Evolutionary conservation across 2,888 invertebrate genomes (phyloP).

Genomic region (Cephalotes varians): DNA sequence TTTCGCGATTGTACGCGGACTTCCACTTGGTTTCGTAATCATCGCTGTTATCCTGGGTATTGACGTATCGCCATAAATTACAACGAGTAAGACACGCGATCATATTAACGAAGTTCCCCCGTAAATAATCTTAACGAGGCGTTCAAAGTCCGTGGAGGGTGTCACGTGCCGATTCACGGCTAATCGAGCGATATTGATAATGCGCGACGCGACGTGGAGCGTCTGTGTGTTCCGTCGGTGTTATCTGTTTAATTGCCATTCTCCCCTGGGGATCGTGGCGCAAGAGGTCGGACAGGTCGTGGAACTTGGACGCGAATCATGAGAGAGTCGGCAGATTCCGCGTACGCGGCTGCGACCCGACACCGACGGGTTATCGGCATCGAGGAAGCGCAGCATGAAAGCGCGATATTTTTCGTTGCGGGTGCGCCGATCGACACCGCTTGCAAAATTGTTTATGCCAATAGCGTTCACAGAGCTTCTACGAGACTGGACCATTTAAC

Average conservation of each 20-base stretch:
- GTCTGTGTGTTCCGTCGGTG: constrained; percentile 54
- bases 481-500: neutral
- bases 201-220: constrained; percentile 38
- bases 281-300: constrained; percentile 77
- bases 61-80: constrained; percentile 64
- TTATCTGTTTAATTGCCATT: constrained; percentile 76
- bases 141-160: constrained; percentile 75
- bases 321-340: constrained; percentile 72
- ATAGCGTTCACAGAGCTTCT: neutral
- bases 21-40: constrained; percentile 42
- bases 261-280: constrained; percentile 82
- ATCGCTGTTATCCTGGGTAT: constrained; percentile 47
- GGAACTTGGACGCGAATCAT: constrained; percentile 78
- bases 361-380: constrained; percentile 36
- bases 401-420: constrained; percentile 15
- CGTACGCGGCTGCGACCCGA: constrained; percentile 27
- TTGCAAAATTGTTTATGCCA: neutral
- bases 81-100: constrained; percentile 41
- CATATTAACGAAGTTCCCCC: constrained; percentile 62
- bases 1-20: neutral
- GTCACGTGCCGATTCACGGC: constrained; percentile 71
- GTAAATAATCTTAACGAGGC: constrained; percentile 73
- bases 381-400: constrained; percentile 17
- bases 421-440: neutral
- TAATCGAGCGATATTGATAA: constrained; percentile 72